Evolutionary conservation across 2,888 invertebrate species (phyloP), one percentile per base, ranked within the genome.

Genomic region (Elmis aenea): DNA sequence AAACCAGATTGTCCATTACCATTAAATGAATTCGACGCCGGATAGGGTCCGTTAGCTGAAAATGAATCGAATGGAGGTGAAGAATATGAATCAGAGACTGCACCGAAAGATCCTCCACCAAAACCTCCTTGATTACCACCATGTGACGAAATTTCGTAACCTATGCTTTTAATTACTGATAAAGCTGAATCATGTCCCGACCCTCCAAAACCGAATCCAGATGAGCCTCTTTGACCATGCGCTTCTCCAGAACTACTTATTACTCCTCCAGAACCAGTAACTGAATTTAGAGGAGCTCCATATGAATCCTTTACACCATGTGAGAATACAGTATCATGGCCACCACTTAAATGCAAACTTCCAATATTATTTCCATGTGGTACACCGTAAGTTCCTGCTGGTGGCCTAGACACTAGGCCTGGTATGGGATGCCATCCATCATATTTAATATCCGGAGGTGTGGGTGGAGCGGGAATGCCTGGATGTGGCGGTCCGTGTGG

Each of bases 351-450:
- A 26, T 15, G n/a, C n/a, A 9, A n/a, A 5, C 5, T 5, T 39
- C 46, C 13, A 5, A 5, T 6, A 18, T 18, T 18, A n/a, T 38
- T 32, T 18, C 45, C 37, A 9, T 44, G 30, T 9, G 67, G 66
- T 10, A 52, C 57, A 12, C 58, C 64, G 33, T 67, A 62, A 22
- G 48, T 42, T 30, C 57, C 48, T 6, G 59, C 46, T 26, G 62
- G 64, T 28, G 59, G 62, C 42, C 56, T 58, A 8, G 68, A 59
- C 50, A 67, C 61, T 1, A 83, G 76, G 1, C 86, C 85, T 5
- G 86, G 81, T 40, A 89, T 88, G 11, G 89, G 89, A 58, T 82
- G 85, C 89, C 89, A 89, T 13, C 89, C 89, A 51, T 89, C 89
- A 55, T 88, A 88, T 31, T 83, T 71, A 16, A 86, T 78, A 58